phyloP scores from a whole-genome alignment of 1,140 invertebrate species.

The Fragariocoptes setiger region DNA sequence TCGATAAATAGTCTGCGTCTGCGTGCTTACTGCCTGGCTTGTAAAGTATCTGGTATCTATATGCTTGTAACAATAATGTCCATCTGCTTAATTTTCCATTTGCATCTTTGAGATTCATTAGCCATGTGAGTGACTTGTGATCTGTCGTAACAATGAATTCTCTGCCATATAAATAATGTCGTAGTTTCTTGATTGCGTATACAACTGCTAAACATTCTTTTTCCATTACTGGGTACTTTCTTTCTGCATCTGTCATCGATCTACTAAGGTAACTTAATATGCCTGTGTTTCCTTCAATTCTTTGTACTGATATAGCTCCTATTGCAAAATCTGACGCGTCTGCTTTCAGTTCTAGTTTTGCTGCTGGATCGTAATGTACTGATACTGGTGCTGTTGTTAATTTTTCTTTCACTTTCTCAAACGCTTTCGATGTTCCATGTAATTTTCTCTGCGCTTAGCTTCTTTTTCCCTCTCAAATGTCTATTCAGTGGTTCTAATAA shows the following conservation, averaged over 20 bases:
- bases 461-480: slow-evolving; percentile 17
- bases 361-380: slow-evolving; percentile 9
- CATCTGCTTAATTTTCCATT: slow-evolving; percentile 5
- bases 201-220: slow-evolving; percentile 6
- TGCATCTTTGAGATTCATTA: not conserved
- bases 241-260: slow-evolving; percentile 1
- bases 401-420: slow-evolving; percentile 15
- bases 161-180: slow-evolving; percentile 2
- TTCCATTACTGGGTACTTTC: slow-evolving; percentile 1
- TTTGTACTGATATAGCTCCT: slow-evolving; percentile 15
- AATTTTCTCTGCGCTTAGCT: slow-evolving; percentile 15
- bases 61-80: slow-evolving; percentile 14
- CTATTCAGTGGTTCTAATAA: slow-evolving; percentile 15
- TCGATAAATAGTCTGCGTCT: slow-evolving; percentile 7
- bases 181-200: slow-evolving; percentile 4
- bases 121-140: slow-evolving; percentile 1
- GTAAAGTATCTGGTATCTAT: slow-evolving; percentile 11
- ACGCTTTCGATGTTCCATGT: slow-evolving; percentile 14
- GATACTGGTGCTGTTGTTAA: slow-evolving; percentile 11
- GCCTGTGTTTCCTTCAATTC: not conserved
- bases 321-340: slow-evolving; percentile 14
- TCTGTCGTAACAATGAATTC: slow-evolving; percentile 5
- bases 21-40: slow-evolving; percentile 2
- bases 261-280: not conserved
- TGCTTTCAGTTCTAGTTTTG: slow-evolving; percentile 11